Conservation (phyloP, 1,140 invertebrate species). For the Berghia stephanieae region DNA sequence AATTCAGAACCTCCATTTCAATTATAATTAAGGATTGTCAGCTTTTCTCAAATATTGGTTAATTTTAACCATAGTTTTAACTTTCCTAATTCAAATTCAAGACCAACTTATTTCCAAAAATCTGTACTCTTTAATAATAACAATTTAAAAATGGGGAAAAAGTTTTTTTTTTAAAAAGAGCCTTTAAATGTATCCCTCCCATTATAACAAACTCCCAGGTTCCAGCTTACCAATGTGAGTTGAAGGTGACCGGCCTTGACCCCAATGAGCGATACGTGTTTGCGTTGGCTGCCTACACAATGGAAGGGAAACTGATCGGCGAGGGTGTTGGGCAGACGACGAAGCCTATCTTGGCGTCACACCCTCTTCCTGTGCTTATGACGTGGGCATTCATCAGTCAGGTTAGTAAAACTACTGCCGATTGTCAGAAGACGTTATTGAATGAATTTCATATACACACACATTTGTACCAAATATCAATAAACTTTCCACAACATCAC, state of each 20-base stretch:
- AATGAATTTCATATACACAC: too few species aligned
- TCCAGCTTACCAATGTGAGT: constrained; percentile 50
- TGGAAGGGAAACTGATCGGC: constrained; percentile 63
- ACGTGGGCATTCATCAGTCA: constrained; percentile 64
- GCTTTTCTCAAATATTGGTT: too few species aligned
- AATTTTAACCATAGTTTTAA: too few species aligned
- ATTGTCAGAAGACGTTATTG: too few species aligned
- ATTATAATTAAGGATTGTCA: too few species aligned
- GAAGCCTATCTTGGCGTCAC: constrained; percentile 62
- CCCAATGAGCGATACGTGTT: constrained; percentile 64
- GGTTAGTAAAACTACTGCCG: too few species aligned
- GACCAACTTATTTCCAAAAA: neutral
- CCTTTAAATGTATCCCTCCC: neutral
- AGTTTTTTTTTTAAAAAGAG: too few species aligned
- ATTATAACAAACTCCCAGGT: constrained; percentile 39
- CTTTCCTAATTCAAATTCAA: too few species aligned
- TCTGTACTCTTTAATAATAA: neutral
- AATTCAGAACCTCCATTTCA: too few species aligned
- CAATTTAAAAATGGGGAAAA: neutral
- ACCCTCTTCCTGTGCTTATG: constrained; percentile 62
- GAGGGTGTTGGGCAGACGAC: constrained; percentile 62
- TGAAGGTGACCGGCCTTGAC: constrained; percentile 57
- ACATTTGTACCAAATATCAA: too few species aligned
- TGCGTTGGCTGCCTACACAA: constrained; percentile 65
- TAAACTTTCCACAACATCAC: too few species aligned